These are phyloP conservation scores for Calliphora vomitoria DNA, from an alignment of 2,888 invertebrate species.

Conservation along the genomic window DNA sequence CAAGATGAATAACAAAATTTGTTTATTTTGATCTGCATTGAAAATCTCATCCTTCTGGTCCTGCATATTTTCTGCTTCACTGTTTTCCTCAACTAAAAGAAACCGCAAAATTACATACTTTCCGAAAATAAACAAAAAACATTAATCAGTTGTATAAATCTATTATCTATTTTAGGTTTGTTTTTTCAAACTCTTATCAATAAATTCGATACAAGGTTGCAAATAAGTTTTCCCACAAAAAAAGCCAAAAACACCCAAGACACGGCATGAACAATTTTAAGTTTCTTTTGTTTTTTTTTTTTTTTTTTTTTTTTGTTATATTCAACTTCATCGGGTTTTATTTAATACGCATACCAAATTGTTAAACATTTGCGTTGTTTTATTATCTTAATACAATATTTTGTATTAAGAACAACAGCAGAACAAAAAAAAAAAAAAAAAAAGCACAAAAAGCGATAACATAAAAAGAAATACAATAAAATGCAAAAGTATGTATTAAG, in stretches of 20 bases:
- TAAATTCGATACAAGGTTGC: constrained; percentile 61
- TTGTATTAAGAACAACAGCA: constrained; percentile 34
- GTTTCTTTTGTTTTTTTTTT: background rate
- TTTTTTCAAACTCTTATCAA: constrained; percentile 51
- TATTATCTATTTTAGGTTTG: constrained; percentile 50
- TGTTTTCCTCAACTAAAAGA: background rate
- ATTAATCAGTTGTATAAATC: constrained; percentile 47
- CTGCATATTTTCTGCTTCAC: background rate
- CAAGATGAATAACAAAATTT: no score
- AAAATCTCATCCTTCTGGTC: background rate
- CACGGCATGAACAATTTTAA: constrained; percentile 19
- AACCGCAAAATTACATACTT: background rate
- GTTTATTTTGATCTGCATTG: no score
- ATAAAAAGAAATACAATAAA: constrained; percentile 32
- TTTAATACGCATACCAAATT: constrained; percentile 42
- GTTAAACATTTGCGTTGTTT: constrained; percentile 37
- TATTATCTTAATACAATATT: constrained; percentile 58
- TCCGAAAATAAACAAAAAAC: constrained; percentile 22
- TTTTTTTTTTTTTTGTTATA: no score
- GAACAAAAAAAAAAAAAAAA: background rate
- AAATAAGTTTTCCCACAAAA: constrained; percentile 61
- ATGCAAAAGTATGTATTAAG: constrained; percentile 8
- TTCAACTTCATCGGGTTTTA: background rate
- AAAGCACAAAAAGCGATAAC: constrained; percentile 22
- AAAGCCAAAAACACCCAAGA: background rate